A percentile compares a stretch with the other conserved stretches of the same genome.
These are phyloP conservation scores for Austrolebias charrua DNA, from an alignment of 2,797 vertebrate species.

Conservation along the genomic window DNA sequence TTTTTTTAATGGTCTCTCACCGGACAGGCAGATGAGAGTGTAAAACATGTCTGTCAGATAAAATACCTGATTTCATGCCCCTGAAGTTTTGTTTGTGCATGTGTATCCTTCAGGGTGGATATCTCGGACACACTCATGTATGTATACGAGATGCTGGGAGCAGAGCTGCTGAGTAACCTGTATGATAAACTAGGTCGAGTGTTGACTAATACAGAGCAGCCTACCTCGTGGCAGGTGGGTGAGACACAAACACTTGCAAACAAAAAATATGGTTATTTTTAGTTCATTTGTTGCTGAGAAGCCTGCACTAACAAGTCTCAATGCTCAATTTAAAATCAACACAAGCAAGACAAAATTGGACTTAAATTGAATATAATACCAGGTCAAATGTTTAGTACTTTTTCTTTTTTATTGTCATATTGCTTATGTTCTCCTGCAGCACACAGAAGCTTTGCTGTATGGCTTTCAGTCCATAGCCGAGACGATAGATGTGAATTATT, in stretches of 20 bases:
- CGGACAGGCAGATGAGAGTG: slow-evolving; percentile 29
- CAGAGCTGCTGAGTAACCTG: slow-evolving; percentile 96
- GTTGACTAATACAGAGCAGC: slow-evolving; percentile 91
- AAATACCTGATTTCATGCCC: slow-evolving; percentile 8
- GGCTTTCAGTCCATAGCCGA: slow-evolving; percentile 99
- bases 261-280: slow-evolving; percentile 24
- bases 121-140: slow-evolving; percentile 99
- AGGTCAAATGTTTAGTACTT: not conserved
- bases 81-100: slow-evolving; percentile 31
- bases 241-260: slow-evolving; percentile 21
- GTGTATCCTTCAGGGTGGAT: slow-evolving; percentile 86
- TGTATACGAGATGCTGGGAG: slow-evolving; percentile 97
- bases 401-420: not conserved
- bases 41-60: slow-evolving; percentile 31
- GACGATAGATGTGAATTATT: slow-evolving; percentile 98
- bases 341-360: not conserved
- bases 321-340: not conserved
- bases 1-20: slow-evolving; percentile 46
- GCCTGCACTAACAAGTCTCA: slow-evolving; percentile 6
- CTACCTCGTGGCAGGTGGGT: slow-evolving; percentile 94
- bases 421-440: slow-evolving; percentile 70
- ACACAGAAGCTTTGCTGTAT: slow-evolving; percentile 94
- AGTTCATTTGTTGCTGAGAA: slow-evolving; percentile 10
- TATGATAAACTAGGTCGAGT: slow-evolving; percentile 96
- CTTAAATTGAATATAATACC: not conserved